Evolutionary conservation across 37 sponge, comb jelly and placozoan genomes (phyloP).

Genomic region (Aplysina aerophoba): DNA sequence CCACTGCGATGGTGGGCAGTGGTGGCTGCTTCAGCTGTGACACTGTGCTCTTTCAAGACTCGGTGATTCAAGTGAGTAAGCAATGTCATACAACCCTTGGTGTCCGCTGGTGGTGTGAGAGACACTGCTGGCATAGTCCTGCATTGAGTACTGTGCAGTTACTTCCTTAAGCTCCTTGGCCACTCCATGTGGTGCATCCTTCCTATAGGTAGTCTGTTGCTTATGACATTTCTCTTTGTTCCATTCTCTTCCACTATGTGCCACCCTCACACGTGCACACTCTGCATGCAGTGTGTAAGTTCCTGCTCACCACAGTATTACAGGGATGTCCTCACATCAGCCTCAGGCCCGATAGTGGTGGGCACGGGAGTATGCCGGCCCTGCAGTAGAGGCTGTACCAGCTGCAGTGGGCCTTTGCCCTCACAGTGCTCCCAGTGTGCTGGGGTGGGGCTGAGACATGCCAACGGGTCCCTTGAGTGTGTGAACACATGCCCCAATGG

Average conservation of each 20-base stretch:
- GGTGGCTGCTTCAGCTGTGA: constrained; percentile 60
- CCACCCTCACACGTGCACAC: too few species aligned
- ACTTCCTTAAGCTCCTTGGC: not conserved
- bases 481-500: not conserved
- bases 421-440: not conserved
- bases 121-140: too few species aligned
- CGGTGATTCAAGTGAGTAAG: not conserved
- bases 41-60: constrained; percentile 20
- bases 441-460: not conserved
- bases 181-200: not conserved
- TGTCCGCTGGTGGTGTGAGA: not conserved
- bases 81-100: not conserved
- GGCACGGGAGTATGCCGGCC: too few species aligned
- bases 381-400: not conserved
- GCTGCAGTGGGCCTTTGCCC: constrained; percentile 1
- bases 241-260: too few species aligned
- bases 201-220: not conserved
- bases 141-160: not conserved
- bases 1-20: constrained; percentile 44
- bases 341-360: not conserved
- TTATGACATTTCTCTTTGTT: too few species aligned
- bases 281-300: too few species aligned
- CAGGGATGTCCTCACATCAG: not conserved
- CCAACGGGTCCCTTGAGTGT: not conserved
- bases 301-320: too few species aligned